A percentile compares a stretch with the other conserved stretches of the same genome.
These are phyloP conservation scores for Drosophila sulfurigaster DNA, from an alignment of 1,140 invertebrate species.

Conservation along the genomic window DNA sequence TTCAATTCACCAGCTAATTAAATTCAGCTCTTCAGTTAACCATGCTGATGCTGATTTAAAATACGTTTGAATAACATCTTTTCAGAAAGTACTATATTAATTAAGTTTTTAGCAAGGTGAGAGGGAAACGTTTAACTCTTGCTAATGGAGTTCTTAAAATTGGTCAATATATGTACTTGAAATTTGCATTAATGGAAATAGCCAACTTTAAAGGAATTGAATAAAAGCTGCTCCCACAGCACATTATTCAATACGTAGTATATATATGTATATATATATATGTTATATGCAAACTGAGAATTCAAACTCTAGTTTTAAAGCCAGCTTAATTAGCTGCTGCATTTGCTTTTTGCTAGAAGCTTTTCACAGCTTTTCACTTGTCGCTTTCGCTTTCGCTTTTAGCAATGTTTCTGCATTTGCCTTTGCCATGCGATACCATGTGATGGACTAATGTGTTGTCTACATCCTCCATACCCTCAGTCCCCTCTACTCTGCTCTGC, in stretches of 20 bases:
- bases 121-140: too few relatives aligned
- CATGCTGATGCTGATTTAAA: constrained; percentile 29
- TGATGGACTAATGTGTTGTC: constrained; percentile 9
- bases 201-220: too few relatives aligned
- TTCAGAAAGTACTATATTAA: constrained; percentile 23
- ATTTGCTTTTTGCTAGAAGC: not conserved
- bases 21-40: constrained; percentile 35
- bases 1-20: constrained; percentile 57
- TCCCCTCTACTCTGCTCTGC: not conserved
- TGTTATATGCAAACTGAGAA: too few relatives aligned
- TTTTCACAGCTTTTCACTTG: constrained; percentile 15
- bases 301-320: too few relatives aligned
- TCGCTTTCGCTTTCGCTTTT: not conserved
- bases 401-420: not conserved
- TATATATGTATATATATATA: too few relatives aligned
- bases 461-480: not conserved
- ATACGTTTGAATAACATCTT: not conserved
- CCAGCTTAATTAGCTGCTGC: constrained; percentile 6
- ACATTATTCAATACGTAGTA: too few relatives aligned
- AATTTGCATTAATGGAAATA: too few relatives aligned
- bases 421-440: not conserved
- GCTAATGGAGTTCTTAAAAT: too few relatives aligned
- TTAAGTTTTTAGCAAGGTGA: not conserved
- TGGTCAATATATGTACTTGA: too few relatives aligned
- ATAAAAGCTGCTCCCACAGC: too few relatives aligned